Evolutionary conservation across 2,113 vertebrate species (phyloP).

Genomic region (Eubucco bourcierii): DNA sequence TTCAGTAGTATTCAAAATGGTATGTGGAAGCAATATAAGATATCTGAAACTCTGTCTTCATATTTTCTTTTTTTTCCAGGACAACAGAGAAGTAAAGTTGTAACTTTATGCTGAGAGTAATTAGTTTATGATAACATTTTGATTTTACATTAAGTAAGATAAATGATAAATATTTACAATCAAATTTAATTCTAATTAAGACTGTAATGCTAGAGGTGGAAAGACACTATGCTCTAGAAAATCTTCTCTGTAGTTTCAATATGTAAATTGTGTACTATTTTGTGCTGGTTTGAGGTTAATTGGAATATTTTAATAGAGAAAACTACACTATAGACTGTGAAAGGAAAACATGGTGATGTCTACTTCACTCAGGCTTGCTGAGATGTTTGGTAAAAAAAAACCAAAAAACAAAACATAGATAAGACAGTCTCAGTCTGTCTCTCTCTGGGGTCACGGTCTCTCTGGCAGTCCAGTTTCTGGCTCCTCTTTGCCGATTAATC

Average conservation of each 20-base stretch:
- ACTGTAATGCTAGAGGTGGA: slow-evolving; percentile 44
- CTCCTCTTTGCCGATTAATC: too few species aligned
- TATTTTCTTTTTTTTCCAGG: slow-evolving; percentile 1
- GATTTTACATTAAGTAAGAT: slow-evolving; percentile 71
- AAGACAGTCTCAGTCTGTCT: too few species aligned
- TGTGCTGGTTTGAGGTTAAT: too few species aligned
- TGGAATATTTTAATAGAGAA: too few species aligned
- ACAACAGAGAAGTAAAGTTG: slow-evolving; percentile 9
- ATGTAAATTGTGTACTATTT: background rate
- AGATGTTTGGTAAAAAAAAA: too few species aligned
- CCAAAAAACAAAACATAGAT: too few species aligned
- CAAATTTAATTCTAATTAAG: slow-evolving; percentile 54
- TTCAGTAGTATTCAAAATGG: background rate
- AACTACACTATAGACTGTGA: too few species aligned
- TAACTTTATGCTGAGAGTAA: slow-evolving; percentile 51
- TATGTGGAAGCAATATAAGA: background rate
- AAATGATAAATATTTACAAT: slow-evolving; percentile 49
- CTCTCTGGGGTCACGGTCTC: too few species aligned
- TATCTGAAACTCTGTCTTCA: background rate
- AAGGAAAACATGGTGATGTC: too few species aligned
- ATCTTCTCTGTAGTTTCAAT: background rate
- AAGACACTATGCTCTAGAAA: background rate
- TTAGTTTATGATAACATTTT: slow-evolving; percentile 64
- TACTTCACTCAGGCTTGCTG: too few species aligned
- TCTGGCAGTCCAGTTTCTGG: too few species aligned